Base-by-base conservation (phyloP, 2,113 vertebrate genomes). In the Quiscalus mexicanus region DNA sequence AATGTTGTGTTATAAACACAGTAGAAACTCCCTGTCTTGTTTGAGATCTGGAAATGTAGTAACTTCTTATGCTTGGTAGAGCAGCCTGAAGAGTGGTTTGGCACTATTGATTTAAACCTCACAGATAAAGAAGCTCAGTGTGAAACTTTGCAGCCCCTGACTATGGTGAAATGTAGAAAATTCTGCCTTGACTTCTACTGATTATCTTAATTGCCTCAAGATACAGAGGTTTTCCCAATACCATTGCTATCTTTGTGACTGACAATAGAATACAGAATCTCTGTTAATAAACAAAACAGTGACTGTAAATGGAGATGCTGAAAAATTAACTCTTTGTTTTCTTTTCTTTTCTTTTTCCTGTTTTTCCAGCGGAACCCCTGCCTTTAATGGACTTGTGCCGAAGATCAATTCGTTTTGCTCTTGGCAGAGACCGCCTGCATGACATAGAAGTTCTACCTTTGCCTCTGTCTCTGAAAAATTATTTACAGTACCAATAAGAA, bases 301-400 rank as follows among this genome's bases (percentile, higher is more conserved):
- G 23, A 17, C 31, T 65, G 39, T 59, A 77, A 89, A 42, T 84
- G 44, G 50, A 82, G 44, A 68, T 45, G 58, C 41, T 83, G 63
- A 44, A 63, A 84, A 82, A 87, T 30, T 95, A 80, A 94, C 77
- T 65, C 39, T 74, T 37, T 60, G 35, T 37, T 60, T 35, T 60
- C 58, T 37, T 60, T 5, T 62, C 76, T 67, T 30, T 5, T 62
- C 76, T 67, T 30, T 59, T 47, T 96, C 74, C 47, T 97, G 1
- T 96, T 82, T 91, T 94, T 97, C 27, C 98, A 99, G 99, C 99
- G 33, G 99, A 99, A 97, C 99, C 99, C 93, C 96, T 99, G 96
- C 99, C 99, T 23, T 98, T 99, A 96, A 99, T 99, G 99, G 99
- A 99, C 97, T 97, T 99, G 97, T 99, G 99, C 97, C 98, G 99